Conservation (phyloP, 2,888 invertebrate genomes). For the Oscheius onirici region DNA sequence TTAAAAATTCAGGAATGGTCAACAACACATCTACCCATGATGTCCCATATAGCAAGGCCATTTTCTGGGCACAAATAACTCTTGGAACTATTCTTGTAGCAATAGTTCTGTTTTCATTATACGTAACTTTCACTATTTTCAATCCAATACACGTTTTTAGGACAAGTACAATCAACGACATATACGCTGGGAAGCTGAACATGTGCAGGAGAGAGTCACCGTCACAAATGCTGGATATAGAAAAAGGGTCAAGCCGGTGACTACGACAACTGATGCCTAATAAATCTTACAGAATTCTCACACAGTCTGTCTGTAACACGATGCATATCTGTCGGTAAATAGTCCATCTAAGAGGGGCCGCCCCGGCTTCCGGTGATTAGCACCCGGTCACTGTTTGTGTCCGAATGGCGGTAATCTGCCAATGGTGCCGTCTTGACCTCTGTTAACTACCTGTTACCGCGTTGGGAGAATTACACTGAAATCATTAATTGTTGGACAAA, state of each 20-base stretch:
- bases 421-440: conserved; percentile 5
- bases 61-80: too few species aligned
- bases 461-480: neutral
- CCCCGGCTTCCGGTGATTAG: conserved; percentile 27
- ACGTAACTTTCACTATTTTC: too few species aligned
- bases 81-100: too few species aligned
- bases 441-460: neutral
- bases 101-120: too few species aligned
- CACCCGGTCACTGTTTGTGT: conserved; percentile 24
- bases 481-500: too few species aligned
- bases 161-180: too few species aligned
- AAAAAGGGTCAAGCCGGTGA: neutral
- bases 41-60: too few species aligned
- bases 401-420: conserved; percentile 21
- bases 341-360: conserved; percentile 19
- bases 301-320: conserved; percentile 32
- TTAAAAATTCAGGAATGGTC: too few species aligned
- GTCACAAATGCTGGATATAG: neutral
- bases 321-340: conserved; percentile 31
- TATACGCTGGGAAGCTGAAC: too few species aligned
- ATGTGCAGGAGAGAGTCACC: neutral
- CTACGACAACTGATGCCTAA: neutral
- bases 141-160: too few species aligned
- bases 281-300: neutral
- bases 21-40: too few species aligned